phyloP scores from a whole-genome alignment of 2,797 vertebrate genomes.

The Helarctos malayanus region DNA sequence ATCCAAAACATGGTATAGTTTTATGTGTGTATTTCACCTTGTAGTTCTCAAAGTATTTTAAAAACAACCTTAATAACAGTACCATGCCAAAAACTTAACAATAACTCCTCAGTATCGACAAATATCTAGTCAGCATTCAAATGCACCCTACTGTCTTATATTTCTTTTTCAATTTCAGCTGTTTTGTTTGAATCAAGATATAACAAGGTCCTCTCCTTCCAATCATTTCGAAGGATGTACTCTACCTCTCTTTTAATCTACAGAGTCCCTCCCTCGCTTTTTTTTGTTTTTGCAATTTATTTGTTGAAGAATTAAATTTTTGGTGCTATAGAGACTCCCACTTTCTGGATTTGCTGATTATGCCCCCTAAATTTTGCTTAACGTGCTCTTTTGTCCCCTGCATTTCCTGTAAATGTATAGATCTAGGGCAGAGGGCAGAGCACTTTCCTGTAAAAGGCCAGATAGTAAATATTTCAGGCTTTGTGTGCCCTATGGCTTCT shows the following conservation, averaged over 20 bases:
- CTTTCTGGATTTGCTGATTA: background rate
- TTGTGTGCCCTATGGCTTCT: background rate
- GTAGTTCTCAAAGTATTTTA: slow-evolving; percentile 27
- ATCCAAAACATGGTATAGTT: background rate
- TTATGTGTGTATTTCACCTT: background rate
- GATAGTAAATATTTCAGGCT: background rate
- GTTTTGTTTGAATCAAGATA: slow-evolving; percentile 19
- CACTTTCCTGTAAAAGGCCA: background rate
- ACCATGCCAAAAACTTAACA: background rate
- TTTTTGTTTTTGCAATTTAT: background rate
- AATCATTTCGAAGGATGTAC: background rate
- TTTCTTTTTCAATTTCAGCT: background rate
- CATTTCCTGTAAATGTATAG: slow-evolving; percentile 1
- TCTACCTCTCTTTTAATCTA: background rate
- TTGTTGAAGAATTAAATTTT: background rate
- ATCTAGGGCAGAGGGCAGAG: background rate
- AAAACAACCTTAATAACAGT: background rate
- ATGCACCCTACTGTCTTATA: background rate
- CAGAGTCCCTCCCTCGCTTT: background rate
- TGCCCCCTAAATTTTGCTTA: background rate
- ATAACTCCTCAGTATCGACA: background rate
- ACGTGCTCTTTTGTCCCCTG: background rate
- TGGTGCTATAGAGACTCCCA: background rate
- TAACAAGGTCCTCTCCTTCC: background rate
- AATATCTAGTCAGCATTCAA: background rate